Evolutionary conservation across 2,888 invertebrate genomes (phyloP), one percentile per base, ranked within the genome.

Genomic region (Zygaena filipendulae): DNA sequence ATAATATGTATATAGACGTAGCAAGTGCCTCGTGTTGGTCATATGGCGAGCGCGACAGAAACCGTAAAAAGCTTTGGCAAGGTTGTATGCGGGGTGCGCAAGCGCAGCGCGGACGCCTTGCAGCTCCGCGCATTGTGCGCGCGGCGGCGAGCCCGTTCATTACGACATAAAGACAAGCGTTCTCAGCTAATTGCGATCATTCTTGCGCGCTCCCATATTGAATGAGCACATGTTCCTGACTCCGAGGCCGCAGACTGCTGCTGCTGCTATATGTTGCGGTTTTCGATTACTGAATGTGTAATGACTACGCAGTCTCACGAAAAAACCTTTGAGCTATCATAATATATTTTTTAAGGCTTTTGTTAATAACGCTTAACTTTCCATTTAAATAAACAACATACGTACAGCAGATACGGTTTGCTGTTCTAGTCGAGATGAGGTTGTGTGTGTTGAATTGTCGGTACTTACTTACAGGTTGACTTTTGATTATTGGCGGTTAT

Each of bases 51-150:
- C 62, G 35, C 43, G 34, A 38, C 47, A 43, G 75, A 74, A 75
- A 71, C 75, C 74, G 66, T 72, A 75, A 66, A n/a, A 75, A 75
- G 74, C 62, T 68, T 50, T n/a, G 45, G 35, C 40, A 35, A 42
- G 45, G n/a, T n/a, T n/a, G 42, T 48, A 46, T 45, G 49, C 47
- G 45, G 44, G 39, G 30, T 23, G 33, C 35, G 44, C 41, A 47
- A 49, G 55, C 47, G 49, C 49, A 49, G 51, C 40, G 43, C 35
- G 32, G 11, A 10, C 26, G 33, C 19, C 18, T 21, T 22, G 21
- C 23, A 21, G 16, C 25, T 11, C 7, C 26, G 58, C 57, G 42
- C 42, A 44, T 42, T 39, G 39, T 33, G 31, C 36, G 42, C 42
- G 27, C 24, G n/a, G 18, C 29, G 37, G 34, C 27, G 31, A 36